Evolutionary conservation across 2,113 vertebrate genomes (phyloP).

Genomic region (Trichechus manatus): DNA sequence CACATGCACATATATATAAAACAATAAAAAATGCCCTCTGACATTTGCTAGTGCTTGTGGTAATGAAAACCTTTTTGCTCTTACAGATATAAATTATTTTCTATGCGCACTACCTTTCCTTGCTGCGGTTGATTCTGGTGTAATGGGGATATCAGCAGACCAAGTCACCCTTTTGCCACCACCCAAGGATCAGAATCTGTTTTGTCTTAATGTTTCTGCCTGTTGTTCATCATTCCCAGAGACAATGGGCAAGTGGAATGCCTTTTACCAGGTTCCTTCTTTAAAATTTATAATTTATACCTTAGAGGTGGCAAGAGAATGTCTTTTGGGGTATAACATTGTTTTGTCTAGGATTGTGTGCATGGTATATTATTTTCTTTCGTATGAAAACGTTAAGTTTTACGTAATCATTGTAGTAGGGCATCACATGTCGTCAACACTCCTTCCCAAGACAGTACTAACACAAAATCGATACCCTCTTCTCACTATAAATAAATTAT

Average conservation of each 20-base stretch:
- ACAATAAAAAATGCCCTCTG: background rate
- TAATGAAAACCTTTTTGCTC: background rate
- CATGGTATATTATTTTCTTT: background rate
- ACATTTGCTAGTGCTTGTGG: background rate
- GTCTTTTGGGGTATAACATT: background rate
- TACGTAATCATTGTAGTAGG: background rate
- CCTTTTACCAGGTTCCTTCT: conserved; percentile 87
- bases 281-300: conserved; percentile 27
- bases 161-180: conserved; percentile 84
- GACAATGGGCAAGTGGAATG: conserved; percentile 86
- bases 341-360: background rate
- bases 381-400: background rate
- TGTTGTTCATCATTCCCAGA: conserved; percentile 78
- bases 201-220: conserved; percentile 83
- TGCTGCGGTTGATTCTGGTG: conserved; percentile 87
- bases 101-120: conserved; percentile 87
- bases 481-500: background rate
- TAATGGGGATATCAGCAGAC: conserved; percentile 81
- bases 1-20: background rate
- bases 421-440: background rate
- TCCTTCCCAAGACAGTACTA: background rate
- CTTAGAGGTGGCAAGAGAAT: background rate
- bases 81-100: conserved; percentile 89
- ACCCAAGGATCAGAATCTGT: conserved; percentile 68
- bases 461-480: background rate